Conservation (phyloP, 2,888 invertebrate species). For the Falcaria lacertinaria region DNA sequence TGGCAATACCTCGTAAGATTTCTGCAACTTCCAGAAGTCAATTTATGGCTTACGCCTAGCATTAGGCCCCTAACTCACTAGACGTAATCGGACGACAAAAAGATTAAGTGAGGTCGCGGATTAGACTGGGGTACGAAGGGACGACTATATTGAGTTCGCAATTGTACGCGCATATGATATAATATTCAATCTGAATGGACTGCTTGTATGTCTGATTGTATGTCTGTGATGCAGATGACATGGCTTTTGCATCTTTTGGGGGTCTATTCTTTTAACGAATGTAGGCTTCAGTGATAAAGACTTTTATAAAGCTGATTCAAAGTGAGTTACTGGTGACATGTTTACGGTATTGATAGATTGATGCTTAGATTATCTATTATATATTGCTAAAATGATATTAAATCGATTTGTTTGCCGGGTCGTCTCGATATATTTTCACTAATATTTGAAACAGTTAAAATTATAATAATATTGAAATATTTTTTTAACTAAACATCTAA, state of each 20-base stretch:
- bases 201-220: neutral
- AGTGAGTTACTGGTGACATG: no score
- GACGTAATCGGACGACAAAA: constrained; percentile 28
- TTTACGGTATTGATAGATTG: no score
- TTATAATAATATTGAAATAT: no score
- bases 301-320: no score
- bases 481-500: no score
- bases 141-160: neutral
- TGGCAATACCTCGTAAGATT: neutral
- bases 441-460: no score
- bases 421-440: no score
- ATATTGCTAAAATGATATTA: no score
- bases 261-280: neutral
- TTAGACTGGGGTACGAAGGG: constrained; percentile 18
- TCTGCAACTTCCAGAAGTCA: neutral
- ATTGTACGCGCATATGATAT: constrained; percentile 1
- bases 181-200: neutral
- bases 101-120: constrained; percentile 42
- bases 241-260: neutral
- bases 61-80: constrained; percentile 24
- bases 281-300: neutral
- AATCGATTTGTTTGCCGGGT: no score
- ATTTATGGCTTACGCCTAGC: constrained; percentile 10
- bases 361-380: no score
- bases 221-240: neutral